A percentile compares a stretch with the other conserved stretches of the same genome.
Conservation (phyloP, 2,113 vertebrate species). For the Scatophagus argus region DNA sequence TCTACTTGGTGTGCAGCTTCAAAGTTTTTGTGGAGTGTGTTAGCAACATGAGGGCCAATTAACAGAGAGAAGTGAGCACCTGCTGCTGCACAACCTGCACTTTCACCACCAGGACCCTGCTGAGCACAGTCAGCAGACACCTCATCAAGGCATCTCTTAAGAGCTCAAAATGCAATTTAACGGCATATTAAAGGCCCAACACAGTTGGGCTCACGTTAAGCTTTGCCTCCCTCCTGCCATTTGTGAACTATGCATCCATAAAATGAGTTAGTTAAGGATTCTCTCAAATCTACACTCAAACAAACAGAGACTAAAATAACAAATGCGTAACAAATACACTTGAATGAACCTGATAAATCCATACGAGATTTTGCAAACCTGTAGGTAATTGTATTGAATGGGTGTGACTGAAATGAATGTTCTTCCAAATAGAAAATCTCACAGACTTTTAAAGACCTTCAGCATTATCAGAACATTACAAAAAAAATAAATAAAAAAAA, state of each 20-base stretch:
- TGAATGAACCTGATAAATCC: neutral
- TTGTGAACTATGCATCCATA: constrained; percentile 48
- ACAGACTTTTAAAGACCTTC: neutral
- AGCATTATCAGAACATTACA: neutral
- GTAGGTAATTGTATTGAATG: neutral
- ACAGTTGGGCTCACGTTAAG: constrained; percentile 35
- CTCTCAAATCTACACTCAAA: constrained; percentile 19
- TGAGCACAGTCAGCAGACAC: constrained; percentile 49
- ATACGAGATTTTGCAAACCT: neutral
- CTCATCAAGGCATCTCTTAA: constrained; percentile 55
- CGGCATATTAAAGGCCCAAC: constrained; percentile 50
- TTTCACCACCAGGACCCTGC: constrained; percentile 58
- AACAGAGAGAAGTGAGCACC: constrained; percentile 64
- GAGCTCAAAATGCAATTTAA: constrained; percentile 59
- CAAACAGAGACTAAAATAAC: constrained; percentile 15
- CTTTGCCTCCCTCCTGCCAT: constrained; percentile 26
- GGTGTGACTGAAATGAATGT: neutral
- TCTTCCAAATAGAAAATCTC: neutral
- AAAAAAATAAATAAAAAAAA: too few species aligned
- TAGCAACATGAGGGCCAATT: constrained; percentile 79
- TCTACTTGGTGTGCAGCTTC: constrained; percentile 56
- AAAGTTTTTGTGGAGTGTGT: constrained; percentile 68
- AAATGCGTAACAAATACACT: constrained; percentile 5
- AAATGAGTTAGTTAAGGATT: constrained; percentile 40
- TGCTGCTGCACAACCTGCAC: constrained; percentile 68